These are phyloP conservation scores for Mus musculus DNA, from an alignment of 2,113 vertebrate genomes.

Conservation along the genomic window GRCm39 chr9:52785501-52786000, in stretches of 20 bases:
- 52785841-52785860: background rate
- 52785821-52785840: background rate
- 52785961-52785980: background rate
- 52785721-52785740: background rate
- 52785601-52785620: constrained; percentile 27
- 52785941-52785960: constrained; percentile 8
- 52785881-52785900: background rate
- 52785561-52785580: constrained; percentile 45
- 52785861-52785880: constrained; percentile 11
- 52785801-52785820: background rate
- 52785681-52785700: too few relatives aligned
- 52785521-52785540: constrained; percentile 22
- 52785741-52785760: background rate
- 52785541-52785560: background rate
- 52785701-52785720: too few relatives aligned
- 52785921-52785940: constrained; percentile 39
- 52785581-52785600: background rate
- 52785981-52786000: constrained; percentile 46
- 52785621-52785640: background rate
- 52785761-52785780: background rate
- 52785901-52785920: background rate
- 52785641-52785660: background rate
- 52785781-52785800: background rate
- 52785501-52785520: constrained; percentile 25
- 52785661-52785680: background rate